Conservation (phyloP, 2,888 invertebrate species). For the Arrhopalites spinosus region DNA sequence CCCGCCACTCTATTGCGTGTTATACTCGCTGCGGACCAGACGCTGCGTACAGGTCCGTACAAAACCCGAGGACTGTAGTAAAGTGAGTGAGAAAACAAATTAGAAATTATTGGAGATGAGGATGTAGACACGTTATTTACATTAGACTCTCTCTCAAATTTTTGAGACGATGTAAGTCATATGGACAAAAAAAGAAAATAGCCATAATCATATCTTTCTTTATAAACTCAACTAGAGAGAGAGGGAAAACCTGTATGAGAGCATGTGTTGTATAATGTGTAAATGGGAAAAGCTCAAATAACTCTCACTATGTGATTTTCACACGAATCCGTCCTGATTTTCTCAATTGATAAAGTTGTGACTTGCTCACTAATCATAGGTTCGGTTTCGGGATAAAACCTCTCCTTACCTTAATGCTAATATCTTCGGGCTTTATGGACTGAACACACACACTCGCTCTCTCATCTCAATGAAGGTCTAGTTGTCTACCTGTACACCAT, state of each 20-base stretch:
- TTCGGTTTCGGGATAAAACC: slow-evolving; percentile 7
- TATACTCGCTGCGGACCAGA: no score
- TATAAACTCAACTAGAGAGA: not conserved
- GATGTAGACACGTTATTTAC: slow-evolving; percentile 29
- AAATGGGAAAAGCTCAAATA: not conserved
- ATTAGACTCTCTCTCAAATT: slow-evolving; percentile 11
- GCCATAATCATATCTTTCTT: no score
- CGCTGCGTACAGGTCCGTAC: no score
- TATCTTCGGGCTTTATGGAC: slow-evolving; percentile 18
- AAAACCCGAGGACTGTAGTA: no score
- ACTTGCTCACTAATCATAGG: slow-evolving; percentile 41
- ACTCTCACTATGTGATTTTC: slow-evolving; percentile 34
- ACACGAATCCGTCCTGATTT: slow-evolving; percentile 49
- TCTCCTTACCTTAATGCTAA: slow-evolving; percentile 24
- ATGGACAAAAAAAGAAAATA: no score
- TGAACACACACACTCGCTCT: not conserved
- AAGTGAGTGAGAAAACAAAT: slow-evolving; percentile 23
- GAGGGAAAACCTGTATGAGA: not conserved
- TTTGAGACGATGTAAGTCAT: not conserved
- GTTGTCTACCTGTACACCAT: no score
- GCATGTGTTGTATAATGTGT: not conserved
- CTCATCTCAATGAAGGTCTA: no score
- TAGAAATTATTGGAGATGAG: slow-evolving; percentile 38
- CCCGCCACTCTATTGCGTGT: no score
- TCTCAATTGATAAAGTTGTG: slow-evolving; percentile 54